Evolutionary conservation across 2,797 vertebrate genomes (phyloP), one percentile per base, ranked within the genome.

Genomic region (Sebastes vulpes): DNA sequence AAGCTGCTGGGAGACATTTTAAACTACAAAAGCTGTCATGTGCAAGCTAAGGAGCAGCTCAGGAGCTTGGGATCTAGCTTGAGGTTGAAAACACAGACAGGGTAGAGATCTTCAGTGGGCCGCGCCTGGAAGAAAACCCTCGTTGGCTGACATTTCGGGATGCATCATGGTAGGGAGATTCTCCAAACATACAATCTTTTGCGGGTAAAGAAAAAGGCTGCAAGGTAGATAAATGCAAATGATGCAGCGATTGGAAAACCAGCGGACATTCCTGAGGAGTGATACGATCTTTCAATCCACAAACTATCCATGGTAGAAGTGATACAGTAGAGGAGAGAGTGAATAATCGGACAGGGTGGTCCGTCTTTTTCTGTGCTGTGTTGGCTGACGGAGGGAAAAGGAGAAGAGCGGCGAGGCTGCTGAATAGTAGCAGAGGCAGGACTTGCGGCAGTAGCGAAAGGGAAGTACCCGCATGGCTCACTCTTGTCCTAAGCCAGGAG

Each of bases 171-270:
- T 81, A 63, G 65, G 57, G 79, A 85, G 31, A 2, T 70, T 79
- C 76, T 87, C 81, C 61, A 90, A 93, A 92, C 84, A 89, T 53
- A 79, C 81, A 81, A 65, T 83, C 42, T 69, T 81, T 90, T 81
- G 81, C 4, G 83, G 87, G 50, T 35, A 83, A 59, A 84, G 65
- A 77, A 75, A 84, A 85, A 79, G 81, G 79, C 90, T 92, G 82
- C 85, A 90, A 94, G 92, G 90, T 93, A 92, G 88, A 92, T 90
- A 89, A 90, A 94, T 89, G 89, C 87, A 92, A 94, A 94, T 90
- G 88, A 94, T 74, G 88, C 91, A 89, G 72, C 70, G 80, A 85
- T 79, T 83, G 75, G 84, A 88, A 93, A 89, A 91, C 72, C 85
- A 89, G 87, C 79, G 52, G 85, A 94, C 91, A 94, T 95, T 95